Base-by-base conservation (phyloP, 2,888 invertebrate genomes). In the Petrolisthes cinctipes region DNA sequence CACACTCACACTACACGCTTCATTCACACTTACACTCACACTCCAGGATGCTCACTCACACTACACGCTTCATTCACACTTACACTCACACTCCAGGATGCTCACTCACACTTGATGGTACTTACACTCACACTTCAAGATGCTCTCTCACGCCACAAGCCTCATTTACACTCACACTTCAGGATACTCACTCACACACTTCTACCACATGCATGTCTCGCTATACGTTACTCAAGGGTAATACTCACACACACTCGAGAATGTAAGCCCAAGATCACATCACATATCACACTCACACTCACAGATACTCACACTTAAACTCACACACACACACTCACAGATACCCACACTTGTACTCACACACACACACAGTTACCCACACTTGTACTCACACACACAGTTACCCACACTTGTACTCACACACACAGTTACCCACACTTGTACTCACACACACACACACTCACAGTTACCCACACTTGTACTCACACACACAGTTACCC, bases 301-400 rank as follows among this genome's bases (percentile, higher is more conserved):
- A 76, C 37, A 76, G 4, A 84, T 4, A 76, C 68, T 37, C 68
- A 84, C 68, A 84, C 68, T 37, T 54, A 5, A 2, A 76, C 68
- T 79, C 37, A 76, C 68, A 53, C 57, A 76, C 68, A 76, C n/a
- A n/a, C 37, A 56, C 68, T 54, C 68, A 75, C 57, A 68, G n/a
- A 73, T 54, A 83, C 57, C 5, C n/a, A 68, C 75, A 71, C 57
- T 51, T 37, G n/a, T 57, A 53, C 23, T 37, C 76, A 84, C 57
- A 76, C 76, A 57, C 76, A 84, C 57, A 4, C 20, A 84, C 57
- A 84, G 20, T 79, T 23, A 76, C 37, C 23, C 20, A 76, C 57
- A 78, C 23, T n/a, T 37, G n/a, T n/a, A 84, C 57, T 51, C 57
- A 84, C 57, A 76, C 14, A 75, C 37, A 84, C n/a, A n/a, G n/a